These are phyloP conservation scores for Augochlora pura DNA, from an alignment of 1,140 invertebrate species.

Conservation along the genomic window DNA sequence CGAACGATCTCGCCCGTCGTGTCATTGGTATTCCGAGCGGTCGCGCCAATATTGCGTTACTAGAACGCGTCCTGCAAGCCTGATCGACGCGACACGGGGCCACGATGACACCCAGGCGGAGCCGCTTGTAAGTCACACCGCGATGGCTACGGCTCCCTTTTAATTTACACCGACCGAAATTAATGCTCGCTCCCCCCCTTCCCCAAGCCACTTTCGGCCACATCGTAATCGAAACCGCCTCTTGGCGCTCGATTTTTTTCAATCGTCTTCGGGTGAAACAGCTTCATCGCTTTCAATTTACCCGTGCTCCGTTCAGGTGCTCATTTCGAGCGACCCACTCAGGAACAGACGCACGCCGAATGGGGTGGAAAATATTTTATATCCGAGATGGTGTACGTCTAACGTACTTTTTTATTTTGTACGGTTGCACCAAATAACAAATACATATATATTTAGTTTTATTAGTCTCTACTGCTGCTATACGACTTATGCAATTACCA, in stretches of 20 bases:
- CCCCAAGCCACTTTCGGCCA: not conserved
- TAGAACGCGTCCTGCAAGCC: slow-evolving; percentile 74
- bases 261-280: not conserved
- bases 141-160: slow-evolving; percentile 66
- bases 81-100: slow-evolving; percentile 66
- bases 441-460: too few species aligned
- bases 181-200: slow-evolving; percentile 26
- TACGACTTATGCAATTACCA: too few species aligned
- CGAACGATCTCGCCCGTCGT: slow-evolving; percentile 36
- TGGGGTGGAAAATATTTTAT: too few species aligned
- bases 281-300: not conserved
- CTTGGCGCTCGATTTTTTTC: slow-evolving; percentile 28
- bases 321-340: too few species aligned
- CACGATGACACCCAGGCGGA: slow-evolving; percentile 31
- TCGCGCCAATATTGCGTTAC: slow-evolving; percentile 79
- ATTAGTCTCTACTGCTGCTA: too few species aligned
- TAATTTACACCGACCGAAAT: slow-evolving; percentile 70
- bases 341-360: too few species aligned
- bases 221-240: slow-evolving; percentile 34
- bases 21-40: slow-evolving; percentile 76
- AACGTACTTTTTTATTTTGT: too few species aligned
- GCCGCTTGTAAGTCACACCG: slow-evolving; percentile 73
- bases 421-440: too few species aligned
- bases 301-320: too few species aligned
- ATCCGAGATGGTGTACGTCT: too few species aligned